Conservation (phyloP, 1,140 invertebrate species). For the Antheraea mylitta region DNA sequence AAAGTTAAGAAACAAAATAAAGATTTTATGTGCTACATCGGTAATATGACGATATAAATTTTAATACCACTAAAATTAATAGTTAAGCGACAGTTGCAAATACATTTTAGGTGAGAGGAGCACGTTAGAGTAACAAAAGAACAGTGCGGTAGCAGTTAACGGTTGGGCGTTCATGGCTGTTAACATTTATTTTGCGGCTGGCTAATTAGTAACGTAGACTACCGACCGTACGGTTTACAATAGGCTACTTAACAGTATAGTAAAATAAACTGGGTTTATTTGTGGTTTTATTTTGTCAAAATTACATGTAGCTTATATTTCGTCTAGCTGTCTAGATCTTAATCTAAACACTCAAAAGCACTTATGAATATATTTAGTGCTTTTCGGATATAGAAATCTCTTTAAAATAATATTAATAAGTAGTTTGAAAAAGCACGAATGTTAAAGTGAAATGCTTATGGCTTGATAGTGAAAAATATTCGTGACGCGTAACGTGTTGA, state of each 20-base stretch:
- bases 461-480: too few relatives aligned
- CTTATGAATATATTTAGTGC: too few relatives aligned
- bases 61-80: background rate
- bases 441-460: too few relatives aligned
- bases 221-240: constrained; percentile 29
- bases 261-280: background rate
- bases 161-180: constrained; percentile 50
- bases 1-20: background rate
- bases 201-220: constrained; percentile 48
- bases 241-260: constrained; percentile 16
- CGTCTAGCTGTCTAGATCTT: background rate
- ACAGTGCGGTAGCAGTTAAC: background rate
- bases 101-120: constrained; percentile 27
- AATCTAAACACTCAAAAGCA: too few relatives aligned
- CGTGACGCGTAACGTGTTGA: too few relatives aligned
- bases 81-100: background rate
- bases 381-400: too few relatives aligned
- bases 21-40: too few relatives aligned
- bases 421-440: too few relatives aligned
- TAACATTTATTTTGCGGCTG: constrained; percentile 61
- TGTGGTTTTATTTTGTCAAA: background rate
- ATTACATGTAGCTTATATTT: background rate
- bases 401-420: too few relatives aligned
- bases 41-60: background rate
- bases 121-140: background rate